Conservation (phyloP, 2,888 invertebrate species). For the Cremastobaeus sp. region DNA sequence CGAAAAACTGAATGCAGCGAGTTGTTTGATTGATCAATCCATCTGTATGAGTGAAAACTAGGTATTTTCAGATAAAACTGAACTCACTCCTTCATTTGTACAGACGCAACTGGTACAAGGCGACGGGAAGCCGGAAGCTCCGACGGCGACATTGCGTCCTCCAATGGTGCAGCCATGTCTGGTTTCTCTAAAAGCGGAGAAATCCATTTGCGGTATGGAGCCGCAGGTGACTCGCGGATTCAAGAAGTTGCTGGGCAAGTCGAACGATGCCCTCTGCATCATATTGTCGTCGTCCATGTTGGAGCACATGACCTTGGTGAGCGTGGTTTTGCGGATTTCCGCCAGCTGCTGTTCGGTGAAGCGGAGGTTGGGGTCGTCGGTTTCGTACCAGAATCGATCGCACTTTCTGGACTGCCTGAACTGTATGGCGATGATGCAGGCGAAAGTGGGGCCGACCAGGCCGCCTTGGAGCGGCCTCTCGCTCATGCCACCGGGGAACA, state of each 20-base stretch:
- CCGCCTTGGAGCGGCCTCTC: slow-evolving; percentile 93
- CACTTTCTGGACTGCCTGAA: slow-evolving; percentile 94
- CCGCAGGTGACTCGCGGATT: slow-evolving; percentile 92
- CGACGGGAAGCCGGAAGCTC: slow-evolving; percentile 91
- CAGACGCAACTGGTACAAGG: slow-evolving; percentile 95
- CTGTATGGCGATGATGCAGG: slow-evolving; percentile 96
- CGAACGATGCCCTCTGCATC: slow-evolving; percentile 93
- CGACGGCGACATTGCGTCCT: slow-evolving; percentile 87
- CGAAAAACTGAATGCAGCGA: no score
- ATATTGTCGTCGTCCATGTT: slow-evolving; percentile 91
- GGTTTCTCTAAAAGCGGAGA: slow-evolving; percentile 91
- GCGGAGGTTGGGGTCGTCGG: slow-evolving; percentile 86
- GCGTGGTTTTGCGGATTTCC: slow-evolving; percentile 90
- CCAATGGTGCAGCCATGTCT: slow-evolving; percentile 90
- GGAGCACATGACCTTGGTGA: slow-evolving; percentile 92
- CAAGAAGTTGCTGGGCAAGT: slow-evolving; percentile 93
- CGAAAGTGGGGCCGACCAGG: slow-evolving; percentile 95
- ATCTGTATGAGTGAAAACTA: no score
- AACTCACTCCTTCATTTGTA: slow-evolving; percentile 89
- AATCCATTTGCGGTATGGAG: slow-evolving; percentile 88
- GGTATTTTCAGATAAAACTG: no score
- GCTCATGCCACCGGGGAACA: slow-evolving; percentile 97
- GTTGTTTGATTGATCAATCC: no score
- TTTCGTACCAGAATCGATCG: slow-evolving; percentile 98
- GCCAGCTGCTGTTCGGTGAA: slow-evolving; percentile 92